A percentile compares a stretch with the other conserved stretches of the same genome.
Conservation (phyloP, 2,113 vertebrate species). For the Gymnorhina tibicen region DNA sequence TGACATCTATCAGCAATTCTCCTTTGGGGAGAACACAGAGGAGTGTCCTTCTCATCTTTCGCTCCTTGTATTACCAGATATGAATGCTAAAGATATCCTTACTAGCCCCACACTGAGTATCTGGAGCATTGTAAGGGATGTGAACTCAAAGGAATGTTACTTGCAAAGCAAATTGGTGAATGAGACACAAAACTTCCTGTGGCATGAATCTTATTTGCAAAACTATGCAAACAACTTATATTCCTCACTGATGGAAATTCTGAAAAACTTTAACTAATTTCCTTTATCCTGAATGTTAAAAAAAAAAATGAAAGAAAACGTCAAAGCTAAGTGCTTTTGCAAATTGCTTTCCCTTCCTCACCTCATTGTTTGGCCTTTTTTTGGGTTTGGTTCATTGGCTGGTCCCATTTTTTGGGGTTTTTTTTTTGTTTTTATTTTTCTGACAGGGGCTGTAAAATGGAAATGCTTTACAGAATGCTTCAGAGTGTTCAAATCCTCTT, state of each 20-base stretch:
- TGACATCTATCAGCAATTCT: neutral
- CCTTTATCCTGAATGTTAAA: neutral
- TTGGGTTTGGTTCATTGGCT: neutral
- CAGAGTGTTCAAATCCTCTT: neutral
- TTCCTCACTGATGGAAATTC: neutral
- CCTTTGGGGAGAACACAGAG: neutral
- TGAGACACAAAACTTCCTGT: fast-evolving
- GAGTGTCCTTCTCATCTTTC: neutral
- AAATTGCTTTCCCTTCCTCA: neutral
- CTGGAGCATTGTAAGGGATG: neutral
- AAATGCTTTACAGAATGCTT: neutral
- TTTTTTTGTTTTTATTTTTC: neutral
- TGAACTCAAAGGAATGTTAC: neutral
- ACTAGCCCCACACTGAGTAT: neutral
- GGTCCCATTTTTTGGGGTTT: too few species aligned
- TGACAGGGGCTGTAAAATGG: neutral
- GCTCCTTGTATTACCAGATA: neutral
- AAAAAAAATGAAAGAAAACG: neutral
- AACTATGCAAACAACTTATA: neutral
- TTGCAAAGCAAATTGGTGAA: neutral
- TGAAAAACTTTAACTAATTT: neutral
- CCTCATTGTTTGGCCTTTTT: neutral
- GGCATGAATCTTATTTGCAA: neutral
- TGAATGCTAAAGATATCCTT: neutral
- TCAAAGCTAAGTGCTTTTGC: neutral